These are phyloP conservation scores for Chlorops oryzae DNA, from an alignment of 1,140 invertebrate species.

Conservation along the genomic window DNA sequence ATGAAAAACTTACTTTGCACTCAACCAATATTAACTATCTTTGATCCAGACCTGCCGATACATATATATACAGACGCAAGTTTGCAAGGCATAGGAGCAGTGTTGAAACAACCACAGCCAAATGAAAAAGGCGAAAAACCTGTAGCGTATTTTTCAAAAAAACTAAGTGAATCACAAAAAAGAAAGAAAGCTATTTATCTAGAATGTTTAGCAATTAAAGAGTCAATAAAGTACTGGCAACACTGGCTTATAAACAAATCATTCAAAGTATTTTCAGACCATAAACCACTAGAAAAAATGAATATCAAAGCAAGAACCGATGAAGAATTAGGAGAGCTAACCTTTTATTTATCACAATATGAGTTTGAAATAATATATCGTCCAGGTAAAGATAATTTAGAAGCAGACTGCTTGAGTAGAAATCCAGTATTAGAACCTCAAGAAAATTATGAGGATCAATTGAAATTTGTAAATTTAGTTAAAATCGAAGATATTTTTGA, in stretches of 20 bases:
- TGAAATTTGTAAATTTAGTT: slow-evolving; percentile 35
- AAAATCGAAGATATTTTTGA: slow-evolving; percentile 28
- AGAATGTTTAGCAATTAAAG: slow-evolving; percentile 45
- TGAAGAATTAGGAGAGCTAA: slow-evolving; percentile 44
- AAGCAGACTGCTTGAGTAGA: too few species aligned
- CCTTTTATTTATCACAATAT: slow-evolving; percentile 36
- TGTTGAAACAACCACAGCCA: slow-evolving; percentile 32
- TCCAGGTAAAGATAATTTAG: slow-evolving; percentile 36
- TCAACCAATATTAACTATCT: too few species aligned
- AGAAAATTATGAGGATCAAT: slow-evolving; percentile 27
- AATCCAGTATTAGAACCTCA: slow-evolving; percentile 30
- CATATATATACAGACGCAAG: too few species aligned
- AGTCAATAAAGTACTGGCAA: slow-evolving; percentile 46
- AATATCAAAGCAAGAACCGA: slow-evolving; percentile 12
- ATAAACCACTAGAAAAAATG: slow-evolving; percentile 35
- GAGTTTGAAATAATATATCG: slow-evolving; percentile 40
- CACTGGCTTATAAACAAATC: slow-evolving; percentile 39
- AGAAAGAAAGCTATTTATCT: slow-evolving; percentile 37
- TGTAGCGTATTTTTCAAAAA: slow-evolving; percentile 38
- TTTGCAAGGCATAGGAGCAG: not conserved
- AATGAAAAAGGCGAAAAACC: slow-evolving; percentile 25
- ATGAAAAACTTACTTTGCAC: slow-evolving; percentile 40
- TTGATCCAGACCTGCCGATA: too few species aligned
- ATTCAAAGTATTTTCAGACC: slow-evolving; percentile 47
- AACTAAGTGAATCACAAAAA: slow-evolving; percentile 36